phyloP scores from a whole-genome alignment of 30 jellyfish, hydroid and myxozoan species.

The Cassiopea xamachana region DNA sequence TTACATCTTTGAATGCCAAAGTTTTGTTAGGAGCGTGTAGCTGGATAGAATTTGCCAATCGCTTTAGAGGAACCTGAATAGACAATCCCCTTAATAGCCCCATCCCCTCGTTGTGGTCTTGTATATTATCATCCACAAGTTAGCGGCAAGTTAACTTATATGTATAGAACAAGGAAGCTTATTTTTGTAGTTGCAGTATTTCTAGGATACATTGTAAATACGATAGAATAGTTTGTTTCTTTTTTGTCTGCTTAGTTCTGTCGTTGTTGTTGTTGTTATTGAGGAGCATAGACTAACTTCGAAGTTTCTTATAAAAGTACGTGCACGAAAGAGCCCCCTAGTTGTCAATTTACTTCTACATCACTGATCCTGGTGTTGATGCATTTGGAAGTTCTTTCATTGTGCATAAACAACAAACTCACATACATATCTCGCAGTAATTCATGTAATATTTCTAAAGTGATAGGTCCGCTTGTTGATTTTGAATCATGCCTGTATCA shows the following conservation, averaged over 20 bases:
- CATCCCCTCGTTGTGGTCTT: not conserved
- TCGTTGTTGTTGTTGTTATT: no score
- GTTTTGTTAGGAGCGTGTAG: not conserved
- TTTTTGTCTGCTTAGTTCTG: not conserved
- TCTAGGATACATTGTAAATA: not conserved
- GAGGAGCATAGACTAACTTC: no score
- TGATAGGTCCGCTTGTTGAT: no score
- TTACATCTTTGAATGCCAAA: not conserved
- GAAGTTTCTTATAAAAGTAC: no score
- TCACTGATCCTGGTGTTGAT: no score
- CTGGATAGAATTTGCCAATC: not conserved
- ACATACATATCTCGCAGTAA: no score
- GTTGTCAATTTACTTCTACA: no score
- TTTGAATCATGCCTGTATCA: no score
- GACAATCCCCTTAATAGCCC: not conserved
- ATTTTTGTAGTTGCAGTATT: not conserved
- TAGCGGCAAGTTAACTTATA: not conserved
- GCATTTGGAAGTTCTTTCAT: no score
- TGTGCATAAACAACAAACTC: no score
- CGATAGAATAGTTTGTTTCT: not conserved
- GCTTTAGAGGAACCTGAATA: not conserved
- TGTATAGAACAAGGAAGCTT: not conserved
- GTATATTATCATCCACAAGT: not conserved
- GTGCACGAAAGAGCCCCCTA: no score
- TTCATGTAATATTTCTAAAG: no score